phyloP scores from a whole-genome alignment of 2,113 vertebrate species.

The Okapia johnstoni region DNA sequence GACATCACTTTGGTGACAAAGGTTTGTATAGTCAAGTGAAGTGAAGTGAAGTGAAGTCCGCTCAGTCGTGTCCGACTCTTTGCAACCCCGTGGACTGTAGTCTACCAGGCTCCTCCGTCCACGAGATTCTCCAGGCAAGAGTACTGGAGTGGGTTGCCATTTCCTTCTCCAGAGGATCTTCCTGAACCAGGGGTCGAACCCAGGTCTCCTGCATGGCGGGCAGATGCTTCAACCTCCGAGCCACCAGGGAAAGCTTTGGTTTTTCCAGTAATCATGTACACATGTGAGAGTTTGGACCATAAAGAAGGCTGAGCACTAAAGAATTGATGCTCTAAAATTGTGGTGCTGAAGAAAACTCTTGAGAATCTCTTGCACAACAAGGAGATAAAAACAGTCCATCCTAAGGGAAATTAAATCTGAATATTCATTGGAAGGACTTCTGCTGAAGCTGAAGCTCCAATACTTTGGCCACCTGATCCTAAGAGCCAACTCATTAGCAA shows the following conservation, averaged over 20 bases:
- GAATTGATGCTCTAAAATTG: neutral
- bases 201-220: accelerated
- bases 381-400: neutral
- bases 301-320: neutral
- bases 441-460: neutral
- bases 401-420: neutral
- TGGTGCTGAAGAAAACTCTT: neutral
- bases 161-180: neutral
- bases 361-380: neutral
- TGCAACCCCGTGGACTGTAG: neutral
- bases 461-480: neutral
- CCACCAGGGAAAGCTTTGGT: neutral
- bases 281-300: neutral
- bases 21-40: neutral
- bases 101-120: neutral
- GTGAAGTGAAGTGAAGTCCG: neutral
- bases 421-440: neutral
- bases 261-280: neutral
- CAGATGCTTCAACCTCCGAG: neutral
- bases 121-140: neutral
- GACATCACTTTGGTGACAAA: neutral
- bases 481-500: neutral
- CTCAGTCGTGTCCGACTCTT: neutral
- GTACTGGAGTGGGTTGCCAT: neutral
- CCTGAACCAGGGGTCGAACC: neutral